Conservation (phyloP, 2,888 invertebrate species). For the Drosophila meridionalis region DNA sequence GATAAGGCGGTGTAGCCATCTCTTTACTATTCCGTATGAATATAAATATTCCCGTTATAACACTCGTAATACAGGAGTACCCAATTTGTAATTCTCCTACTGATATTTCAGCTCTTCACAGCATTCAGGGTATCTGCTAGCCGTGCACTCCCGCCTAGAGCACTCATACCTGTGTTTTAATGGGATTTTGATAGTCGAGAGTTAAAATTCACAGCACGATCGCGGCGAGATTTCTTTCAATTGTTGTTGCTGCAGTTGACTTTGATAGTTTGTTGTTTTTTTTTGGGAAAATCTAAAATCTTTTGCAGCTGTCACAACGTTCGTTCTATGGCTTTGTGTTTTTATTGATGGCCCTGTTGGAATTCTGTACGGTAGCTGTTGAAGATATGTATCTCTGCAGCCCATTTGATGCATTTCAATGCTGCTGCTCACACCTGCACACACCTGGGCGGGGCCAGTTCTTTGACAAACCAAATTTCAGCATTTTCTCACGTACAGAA, state of each 20-base stretch:
- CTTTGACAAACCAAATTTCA: constrained; percentile 50
- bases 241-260: neutral
- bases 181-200: constrained; percentile 55
- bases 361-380: constrained; percentile 62
- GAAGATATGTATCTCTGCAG: constrained; percentile 69
- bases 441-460: constrained; percentile 12
- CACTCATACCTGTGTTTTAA: constrained; percentile 36
- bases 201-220: constrained; percentile 58
- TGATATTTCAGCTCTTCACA: no score
- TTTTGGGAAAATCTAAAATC: constrained; percentile 32
- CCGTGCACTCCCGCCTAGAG: neutral
- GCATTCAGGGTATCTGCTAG: neutral
- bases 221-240: constrained; percentile 9
- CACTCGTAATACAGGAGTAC: no score
- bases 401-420: constrained; percentile 75
- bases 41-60: no score
- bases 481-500: constrained; percentile 74
- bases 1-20: no score
- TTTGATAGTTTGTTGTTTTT: constrained; percentile 7
- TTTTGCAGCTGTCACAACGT: constrained; percentile 27
- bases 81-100: no score
- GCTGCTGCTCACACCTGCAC: constrained; percentile 37
- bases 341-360: constrained; percentile 54
- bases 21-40: no score
- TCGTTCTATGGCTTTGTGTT: constrained; percentile 9